Evolutionary conservation across 1,140 invertebrate species (phyloP), one percentile per base, ranked within the genome.

Genomic region (Drosophila cardini): DNA sequence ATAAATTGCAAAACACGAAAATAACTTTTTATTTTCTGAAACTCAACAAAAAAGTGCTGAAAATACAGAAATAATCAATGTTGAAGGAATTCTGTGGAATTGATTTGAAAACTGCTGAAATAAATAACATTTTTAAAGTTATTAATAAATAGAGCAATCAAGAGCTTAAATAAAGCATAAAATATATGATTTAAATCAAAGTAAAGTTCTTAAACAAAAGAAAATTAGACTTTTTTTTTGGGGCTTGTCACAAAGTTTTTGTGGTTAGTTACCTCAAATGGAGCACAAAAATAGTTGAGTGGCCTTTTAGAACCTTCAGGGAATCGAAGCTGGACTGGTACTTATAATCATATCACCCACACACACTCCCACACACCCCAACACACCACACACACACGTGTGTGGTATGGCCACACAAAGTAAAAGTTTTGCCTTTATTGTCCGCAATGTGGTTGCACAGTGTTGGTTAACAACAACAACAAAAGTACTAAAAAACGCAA

Each of bases 271-370:
- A 34, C 34, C 56, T 63, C 69, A 77, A 84, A 86, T 85, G 74
- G 75, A 81, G 82, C 78, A 78, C 71, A 76, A 75, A 82, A 86
- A 82, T 82, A 76, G 82, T 86, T 76, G 62, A 58, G 63, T 45
- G 64, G 56, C 57, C 21, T 48, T 7, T 30, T 26, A 26, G 21
- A 48, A 57, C 18, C 67, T 63, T 61, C 63, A 9, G 46, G 65
- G 57, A 55, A 74, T 57, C 21, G 42, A 55, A 48, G 42, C 15
- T 15, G 34, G 34, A 30, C 64, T 32, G 15, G 52, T 72, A 45
- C 26, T 2, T 16, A 38, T 69, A 69, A 64, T 62, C 48, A 50
- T 60, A 26, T 13, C 21, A 21, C 21, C 21, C 21, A 26, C 21
- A 26, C 21, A 26, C 21, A 26, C 1, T 0, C 21, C 1, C 21